Conservation (phyloP, 2,113 vertebrate genomes). For the Psilopogon haemacephalus region DNA sequence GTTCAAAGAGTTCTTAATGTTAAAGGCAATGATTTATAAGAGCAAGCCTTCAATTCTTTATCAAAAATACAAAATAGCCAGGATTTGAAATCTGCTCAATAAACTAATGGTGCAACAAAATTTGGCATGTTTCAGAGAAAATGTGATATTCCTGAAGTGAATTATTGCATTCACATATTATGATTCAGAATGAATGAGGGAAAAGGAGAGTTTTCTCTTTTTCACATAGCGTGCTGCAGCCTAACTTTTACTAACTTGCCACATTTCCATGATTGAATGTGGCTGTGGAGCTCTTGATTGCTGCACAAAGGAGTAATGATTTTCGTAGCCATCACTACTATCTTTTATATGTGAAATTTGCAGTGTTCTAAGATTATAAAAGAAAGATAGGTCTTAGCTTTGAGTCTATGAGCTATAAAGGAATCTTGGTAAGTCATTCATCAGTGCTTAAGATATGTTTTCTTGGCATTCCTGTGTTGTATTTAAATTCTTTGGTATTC, state of each 20-base stretch:
- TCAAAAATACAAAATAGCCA: not conserved
- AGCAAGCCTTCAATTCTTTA: not conserved
- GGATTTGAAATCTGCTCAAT: not conserved
- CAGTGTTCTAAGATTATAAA: not conserved
- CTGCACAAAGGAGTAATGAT: not conserved
- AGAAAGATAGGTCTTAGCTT: not conserved
- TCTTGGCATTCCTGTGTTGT: not conserved
- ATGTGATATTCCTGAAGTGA: conserved; percentile 5
- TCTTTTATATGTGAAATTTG: not conserved
- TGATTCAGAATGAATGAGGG: not conserved
- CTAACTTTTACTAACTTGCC: not conserved
- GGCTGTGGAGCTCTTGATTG: not conserved
- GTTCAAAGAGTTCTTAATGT: not conserved
- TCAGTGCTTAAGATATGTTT: conserved; percentile 2
- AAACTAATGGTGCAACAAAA: not conserved
- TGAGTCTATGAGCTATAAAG: not conserved
- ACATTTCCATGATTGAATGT: not conserved
- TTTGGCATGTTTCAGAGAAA: not conserved
- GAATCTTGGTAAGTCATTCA: not conserved
- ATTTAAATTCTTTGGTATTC: not conserved
- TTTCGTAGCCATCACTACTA: not conserved
- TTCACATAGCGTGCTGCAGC: not conserved
- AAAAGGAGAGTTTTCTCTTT: not conserved
- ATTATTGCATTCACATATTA: not conserved
- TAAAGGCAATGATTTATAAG: not conserved